Percentiles rank a stretch among this genome's conserved stretches.
Evolutionary conservation across 2,888 invertebrate species (phyloP).

Genomic region (Tanaodytes sp.): DNA sequence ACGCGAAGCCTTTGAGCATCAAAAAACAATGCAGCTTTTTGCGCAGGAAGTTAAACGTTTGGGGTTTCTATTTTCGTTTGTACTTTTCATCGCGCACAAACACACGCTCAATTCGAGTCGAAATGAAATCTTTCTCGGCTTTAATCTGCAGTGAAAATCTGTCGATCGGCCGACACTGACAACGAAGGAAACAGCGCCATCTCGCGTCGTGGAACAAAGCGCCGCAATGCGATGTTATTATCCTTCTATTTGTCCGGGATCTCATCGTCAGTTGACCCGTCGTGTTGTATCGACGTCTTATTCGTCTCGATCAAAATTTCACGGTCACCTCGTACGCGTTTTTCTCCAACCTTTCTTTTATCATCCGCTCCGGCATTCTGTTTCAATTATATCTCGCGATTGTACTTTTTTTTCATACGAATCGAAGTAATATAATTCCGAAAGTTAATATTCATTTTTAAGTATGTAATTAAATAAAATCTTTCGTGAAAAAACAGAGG

Average conservation of each 20-base stretch:
- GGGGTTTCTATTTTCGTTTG: conserved; percentile 50
- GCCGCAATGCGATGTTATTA: conserved; percentile 25
- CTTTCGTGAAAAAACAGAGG: too few species aligned
- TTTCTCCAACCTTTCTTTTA: too few species aligned
- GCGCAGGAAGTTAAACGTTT: conserved; percentile 43
- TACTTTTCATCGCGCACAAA: conserved; percentile 47
- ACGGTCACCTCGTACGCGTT: too few species aligned
- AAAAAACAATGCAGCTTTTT: conserved; percentile 47
- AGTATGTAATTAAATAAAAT: too few species aligned
- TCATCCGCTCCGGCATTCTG: too few species aligned
- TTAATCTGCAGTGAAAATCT: conserved; percentile 33
- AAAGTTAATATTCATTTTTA: too few species aligned
- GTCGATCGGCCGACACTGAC: conserved; percentile 19
- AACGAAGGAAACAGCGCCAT: conserved; percentile 9
- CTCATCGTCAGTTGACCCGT: conserved; percentile 13
- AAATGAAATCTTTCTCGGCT: conserved; percentile 46
- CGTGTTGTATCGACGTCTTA: conserved; percentile 6
- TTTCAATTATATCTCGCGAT: too few species aligned
- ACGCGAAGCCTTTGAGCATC: conserved; percentile 37
- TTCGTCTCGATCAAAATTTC: conserved; percentile 30
- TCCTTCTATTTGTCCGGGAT: conserved; percentile 19
- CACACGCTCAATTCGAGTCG: conserved; percentile 25
- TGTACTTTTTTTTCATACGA: too few species aligned
- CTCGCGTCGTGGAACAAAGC: not conserved
- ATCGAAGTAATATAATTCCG: too few species aligned